Evolutionary conservation across 2,797 vertebrate species (phyloP), one percentile per base, ranked within the genome.

Genomic region (Neosilurus hyrtlii): DNA sequence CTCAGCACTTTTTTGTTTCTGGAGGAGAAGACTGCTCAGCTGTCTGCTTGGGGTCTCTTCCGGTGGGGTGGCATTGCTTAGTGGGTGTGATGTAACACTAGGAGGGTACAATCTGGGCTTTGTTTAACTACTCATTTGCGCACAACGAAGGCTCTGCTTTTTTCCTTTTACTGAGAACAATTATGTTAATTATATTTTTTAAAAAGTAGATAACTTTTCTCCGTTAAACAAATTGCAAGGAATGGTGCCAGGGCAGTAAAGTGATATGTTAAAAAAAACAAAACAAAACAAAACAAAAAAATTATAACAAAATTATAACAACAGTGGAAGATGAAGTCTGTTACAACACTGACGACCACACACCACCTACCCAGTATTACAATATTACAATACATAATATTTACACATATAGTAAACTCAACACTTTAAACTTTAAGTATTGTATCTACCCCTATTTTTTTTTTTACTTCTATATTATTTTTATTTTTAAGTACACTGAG

Each of bases 11-110:
- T 82, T 85, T 81, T 86, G 83, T 89, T 89, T 88, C 86, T 89
- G 75, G 83, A 89, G 71, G 75, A 88, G 83, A 84, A 85, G 83
- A 84, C 88, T 83, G 85, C 89, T 92, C 91, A 93, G 90, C 91
- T 93, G 91, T 91, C 89, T 80, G 56, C 81, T 70, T 79, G 65
- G 9, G 80, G 86, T 88, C 84, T 86, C 87, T 91, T 92, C 91
- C 91, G 90, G 87, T 86, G 70, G 81, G 83, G 85, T 83, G 88
- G 86, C 86, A 83, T 80, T 24, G 82, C 74, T 86, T 83, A 77
- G 80, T 61, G 84, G 68, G 86, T 84, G 85, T 88, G 87, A 87
- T 86, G 82, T 83, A 85, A 86, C 87, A 85, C 52, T 75, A 84
- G 75, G 81, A 85, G 74, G 86, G 76, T 79, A 89, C 89, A 88